Conservation (phyloP, 2,113 vertebrate species). For the Laticauda laticaudata region DNA sequence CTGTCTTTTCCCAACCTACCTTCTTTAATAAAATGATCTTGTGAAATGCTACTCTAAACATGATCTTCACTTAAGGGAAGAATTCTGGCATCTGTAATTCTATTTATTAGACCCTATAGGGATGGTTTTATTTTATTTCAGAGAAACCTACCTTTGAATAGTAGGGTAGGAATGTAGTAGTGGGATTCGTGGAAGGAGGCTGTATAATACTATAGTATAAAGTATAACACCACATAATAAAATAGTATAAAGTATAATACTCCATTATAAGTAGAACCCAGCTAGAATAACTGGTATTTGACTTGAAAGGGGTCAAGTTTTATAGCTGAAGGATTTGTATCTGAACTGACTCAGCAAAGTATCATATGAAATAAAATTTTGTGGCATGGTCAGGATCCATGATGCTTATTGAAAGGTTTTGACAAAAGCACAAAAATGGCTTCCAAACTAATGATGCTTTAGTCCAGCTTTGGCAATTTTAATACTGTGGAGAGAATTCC, state of each 20-base stretch:
- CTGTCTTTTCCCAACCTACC: neutral
- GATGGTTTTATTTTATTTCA: neutral
- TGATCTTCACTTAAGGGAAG: neutral
- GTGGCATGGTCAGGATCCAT: neutral
- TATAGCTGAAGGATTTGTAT: neutral
- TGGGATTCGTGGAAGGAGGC: neutral
- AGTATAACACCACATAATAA: too few relatives aligned
- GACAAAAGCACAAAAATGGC: neutral
- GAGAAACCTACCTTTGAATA: neutral
- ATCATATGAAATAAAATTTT: neutral
- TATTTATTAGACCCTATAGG: neutral
- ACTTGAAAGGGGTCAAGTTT: neutral
- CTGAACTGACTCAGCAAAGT: neutral
- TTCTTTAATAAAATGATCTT: neutral
- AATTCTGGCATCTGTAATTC: neutral
- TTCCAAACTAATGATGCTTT: neutral
- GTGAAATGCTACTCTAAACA: neutral
- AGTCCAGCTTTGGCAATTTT: too few relatives aligned
- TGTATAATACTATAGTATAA: too few relatives aligned
- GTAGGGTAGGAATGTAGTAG: neutral
- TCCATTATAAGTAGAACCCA: neutral
- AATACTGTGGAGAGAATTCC: too few relatives aligned
- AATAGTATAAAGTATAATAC: neutral
- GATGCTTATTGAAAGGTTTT: neutral
- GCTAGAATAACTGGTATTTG: neutral